Conservation (phyloP, 2,113 vertebrate species). For the Conger conger region DNA sequence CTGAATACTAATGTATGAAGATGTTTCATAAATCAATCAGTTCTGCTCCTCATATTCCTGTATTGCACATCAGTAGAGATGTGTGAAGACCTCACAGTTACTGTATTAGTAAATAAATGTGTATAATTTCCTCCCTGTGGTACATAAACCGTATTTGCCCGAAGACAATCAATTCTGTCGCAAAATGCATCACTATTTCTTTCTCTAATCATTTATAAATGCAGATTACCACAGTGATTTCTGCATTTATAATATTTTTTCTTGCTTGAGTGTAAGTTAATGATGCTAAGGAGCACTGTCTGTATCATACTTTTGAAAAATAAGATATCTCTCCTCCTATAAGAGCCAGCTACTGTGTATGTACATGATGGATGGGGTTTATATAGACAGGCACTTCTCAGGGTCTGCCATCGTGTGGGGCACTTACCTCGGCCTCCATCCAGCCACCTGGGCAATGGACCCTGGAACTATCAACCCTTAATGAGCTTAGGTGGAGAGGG, state of each 20-base stretch:
- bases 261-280: too few relatives aligned
- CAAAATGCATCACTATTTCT: neutral
- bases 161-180: neutral
- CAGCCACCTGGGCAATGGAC: too few relatives aligned
- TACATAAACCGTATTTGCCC: neutral
- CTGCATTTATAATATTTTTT: neutral
- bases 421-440: too few relatives aligned
- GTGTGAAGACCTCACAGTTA: neutral
- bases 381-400: too few relatives aligned
- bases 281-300: too few relatives aligned
- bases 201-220: neutral
- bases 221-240: neutral
- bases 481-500: too few relatives aligned
- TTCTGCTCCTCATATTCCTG: neutral
- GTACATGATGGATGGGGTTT: too few relatives aligned
- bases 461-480: too few relatives aligned
- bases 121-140: neutral
- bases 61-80: neutral
- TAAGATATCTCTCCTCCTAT: too few relatives aligned
- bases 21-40: neutral
- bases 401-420: too few relatives aligned
- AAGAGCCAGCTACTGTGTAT: too few relatives aligned
- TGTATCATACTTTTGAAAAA: too few relatives aligned
- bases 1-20: conserved; percentile 1
- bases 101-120: neutral